Evolutionary conservation across 2,797 vertebrate genomes (phyloP).

Genomic region (Gobio occitaniae): DNA sequence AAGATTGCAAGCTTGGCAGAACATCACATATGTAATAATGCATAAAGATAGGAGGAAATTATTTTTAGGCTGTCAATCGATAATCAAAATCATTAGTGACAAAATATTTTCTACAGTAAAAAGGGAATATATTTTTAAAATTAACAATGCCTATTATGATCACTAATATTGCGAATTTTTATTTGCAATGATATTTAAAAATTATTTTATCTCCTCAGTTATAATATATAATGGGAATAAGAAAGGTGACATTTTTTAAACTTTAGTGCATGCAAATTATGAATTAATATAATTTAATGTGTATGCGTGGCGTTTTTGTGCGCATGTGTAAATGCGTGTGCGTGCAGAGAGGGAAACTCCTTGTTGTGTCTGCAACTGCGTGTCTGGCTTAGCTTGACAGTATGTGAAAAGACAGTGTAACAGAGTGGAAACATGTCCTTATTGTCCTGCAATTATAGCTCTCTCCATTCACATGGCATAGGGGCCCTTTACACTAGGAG

Average conservation of each 20-base stretch:
- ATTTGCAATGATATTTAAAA: neutral
- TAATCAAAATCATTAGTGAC: neutral
- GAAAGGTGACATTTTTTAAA: neutral
- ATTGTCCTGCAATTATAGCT: constrained; percentile 65
- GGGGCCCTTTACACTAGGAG: constrained; percentile 44
- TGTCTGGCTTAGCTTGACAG: constrained; percentile 51
- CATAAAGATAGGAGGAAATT: neutral
- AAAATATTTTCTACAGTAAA: neutral
- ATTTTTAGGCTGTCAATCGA: neutral
- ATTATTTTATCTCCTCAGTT: neutral
- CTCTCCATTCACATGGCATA: constrained; percentile 56
- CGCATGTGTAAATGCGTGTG: neutral
- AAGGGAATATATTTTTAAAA: neutral
- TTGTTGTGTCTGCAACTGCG: constrained; percentile 54
- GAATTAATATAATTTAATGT: constrained; percentile 12
- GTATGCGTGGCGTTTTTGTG: neutral
- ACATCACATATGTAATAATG: neutral
- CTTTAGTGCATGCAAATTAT: too few relatives aligned
- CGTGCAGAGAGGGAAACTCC: neutral
- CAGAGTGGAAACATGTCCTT: constrained; percentile 63
- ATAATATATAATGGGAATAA: neutral
- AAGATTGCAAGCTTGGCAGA: neutral
- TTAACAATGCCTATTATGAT: neutral
- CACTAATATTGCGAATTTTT: neutral
- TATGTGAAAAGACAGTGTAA: constrained; percentile 61